Conservation (phyloP, 2,888 invertebrate genomes). For the Morpho achilles region DNA sequence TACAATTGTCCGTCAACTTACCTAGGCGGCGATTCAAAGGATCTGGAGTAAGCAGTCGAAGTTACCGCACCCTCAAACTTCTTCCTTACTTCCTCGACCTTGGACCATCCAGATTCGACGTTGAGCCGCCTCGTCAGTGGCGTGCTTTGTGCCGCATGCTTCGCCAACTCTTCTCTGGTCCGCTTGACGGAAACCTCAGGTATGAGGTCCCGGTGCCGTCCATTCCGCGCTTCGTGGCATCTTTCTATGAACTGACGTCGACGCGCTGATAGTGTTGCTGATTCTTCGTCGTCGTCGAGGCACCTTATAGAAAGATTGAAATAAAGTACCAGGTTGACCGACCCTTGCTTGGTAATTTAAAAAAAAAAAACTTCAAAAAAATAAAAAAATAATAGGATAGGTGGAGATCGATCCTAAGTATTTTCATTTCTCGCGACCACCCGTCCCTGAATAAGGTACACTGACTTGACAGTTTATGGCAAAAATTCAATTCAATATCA, state of each 20-base stretch:
- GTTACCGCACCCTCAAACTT: conserved; percentile 65
- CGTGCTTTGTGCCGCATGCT: conserved; percentile 64
- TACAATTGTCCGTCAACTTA: conserved; percentile 33
- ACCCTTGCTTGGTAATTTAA: too few species aligned
- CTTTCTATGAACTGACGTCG: conserved; percentile 70
- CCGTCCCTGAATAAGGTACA: too few species aligned
- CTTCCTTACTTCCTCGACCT: conserved; percentile 72
- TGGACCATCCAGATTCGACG: conserved; percentile 73
- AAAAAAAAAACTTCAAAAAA: too few species aligned
- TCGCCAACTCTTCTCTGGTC: conserved; percentile 64
- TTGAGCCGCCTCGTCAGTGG: conserved; percentile 65
- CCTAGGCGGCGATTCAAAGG: conserved; percentile 72
- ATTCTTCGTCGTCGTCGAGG: conserved; percentile 56
- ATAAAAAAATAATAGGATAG: too few species aligned
- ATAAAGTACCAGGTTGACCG: too few species aligned
- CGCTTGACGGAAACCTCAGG: conserved; percentile 65
- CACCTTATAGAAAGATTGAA: conserved; percentile 42
- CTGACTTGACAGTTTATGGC: too few species aligned
- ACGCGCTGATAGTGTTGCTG: conserved; percentile 57
- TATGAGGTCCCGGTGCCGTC: conserved; percentile 52
- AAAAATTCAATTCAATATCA: too few species aligned
- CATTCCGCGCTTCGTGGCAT: conserved; percentile 63
- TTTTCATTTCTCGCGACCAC: too few species aligned
- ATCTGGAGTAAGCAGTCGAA: conserved; percentile 55
- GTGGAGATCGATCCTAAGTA: too few species aligned